A percentile compares a stretch with the other conserved stretches of the same genome.
phyloP scores from a whole-genome alignment of 2,113 vertebrate species.

The Lamprologus tigripictilis region DNA sequence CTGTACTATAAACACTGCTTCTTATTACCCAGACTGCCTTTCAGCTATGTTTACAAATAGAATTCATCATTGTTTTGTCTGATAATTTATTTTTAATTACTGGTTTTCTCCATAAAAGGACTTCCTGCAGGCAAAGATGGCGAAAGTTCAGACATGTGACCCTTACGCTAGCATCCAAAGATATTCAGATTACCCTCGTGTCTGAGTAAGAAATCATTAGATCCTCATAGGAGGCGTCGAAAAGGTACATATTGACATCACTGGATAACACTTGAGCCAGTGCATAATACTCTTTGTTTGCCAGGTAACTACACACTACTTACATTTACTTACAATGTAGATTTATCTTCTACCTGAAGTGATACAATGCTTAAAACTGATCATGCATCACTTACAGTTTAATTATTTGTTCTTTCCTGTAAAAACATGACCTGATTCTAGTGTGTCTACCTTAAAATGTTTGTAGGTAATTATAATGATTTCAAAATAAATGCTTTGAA shows the following conservation, averaged over 20 bases:
- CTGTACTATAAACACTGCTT: background rate
- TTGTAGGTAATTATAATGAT: background rate
- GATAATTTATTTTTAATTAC: background rate
- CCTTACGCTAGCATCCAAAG: background rate
- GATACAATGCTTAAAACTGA: background rate
- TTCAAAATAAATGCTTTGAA: background rate
- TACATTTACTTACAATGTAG: background rate
- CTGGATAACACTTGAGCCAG: background rate
- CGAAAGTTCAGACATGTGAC: background rate
- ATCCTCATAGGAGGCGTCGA: fast-evolving
- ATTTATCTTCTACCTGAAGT: background rate
- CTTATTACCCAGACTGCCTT: background rate
- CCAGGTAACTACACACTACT: background rate
- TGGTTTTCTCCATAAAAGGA: background rate
- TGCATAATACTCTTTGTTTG: background rate
- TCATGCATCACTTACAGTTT: background rate
- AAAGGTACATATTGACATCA: background rate
- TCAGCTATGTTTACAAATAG: background rate
- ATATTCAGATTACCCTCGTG: background rate
- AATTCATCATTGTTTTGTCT: background rate
- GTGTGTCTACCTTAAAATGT: background rate
- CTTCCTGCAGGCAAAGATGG: background rate
- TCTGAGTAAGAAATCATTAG: background rate
- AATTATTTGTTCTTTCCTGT: background rate
- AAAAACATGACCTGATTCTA: background rate